Percentiles rank a stretch among this genome's conserved stretches.
Evolutionary conservation across 1,140 invertebrate species (phyloP).

Genomic region (Goniozus legneri): DNA sequence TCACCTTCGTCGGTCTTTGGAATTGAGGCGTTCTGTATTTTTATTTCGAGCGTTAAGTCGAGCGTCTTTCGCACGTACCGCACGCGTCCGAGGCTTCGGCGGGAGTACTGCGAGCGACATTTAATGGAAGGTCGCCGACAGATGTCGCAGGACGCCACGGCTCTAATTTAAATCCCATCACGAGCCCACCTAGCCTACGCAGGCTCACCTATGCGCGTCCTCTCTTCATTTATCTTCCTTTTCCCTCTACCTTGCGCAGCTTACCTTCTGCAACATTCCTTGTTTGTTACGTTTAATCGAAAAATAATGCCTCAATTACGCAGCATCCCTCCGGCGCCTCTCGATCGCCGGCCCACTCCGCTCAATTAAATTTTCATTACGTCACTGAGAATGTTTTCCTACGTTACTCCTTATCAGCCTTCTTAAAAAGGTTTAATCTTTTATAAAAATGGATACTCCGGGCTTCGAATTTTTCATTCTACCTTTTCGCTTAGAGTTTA

Average conservation of each 20-base stretch:
- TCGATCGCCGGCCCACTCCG: conserved; percentile 7
- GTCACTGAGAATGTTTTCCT: too few species aligned
- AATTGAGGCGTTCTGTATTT: too few species aligned
- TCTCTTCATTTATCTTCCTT: not conserved
- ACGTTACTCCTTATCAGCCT: too few species aligned
- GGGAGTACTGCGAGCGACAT: conserved; percentile 45
- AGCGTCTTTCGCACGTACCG: too few species aligned
- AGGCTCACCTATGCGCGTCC: conserved; percentile 3
- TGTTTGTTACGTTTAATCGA: conserved; percentile 36
- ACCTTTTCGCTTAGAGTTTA: too few species aligned
- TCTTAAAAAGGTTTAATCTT: too few species aligned
- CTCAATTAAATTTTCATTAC: conserved; percentile 39
- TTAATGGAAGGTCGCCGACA: conserved; percentile 47
- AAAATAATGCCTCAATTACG: conserved; percentile 45
- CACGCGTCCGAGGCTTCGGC: too few species aligned
- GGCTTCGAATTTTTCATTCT: too few species aligned
- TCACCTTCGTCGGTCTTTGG: conserved; percentile 14
- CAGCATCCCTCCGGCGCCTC: conserved; percentile 7
- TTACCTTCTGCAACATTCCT: conserved; percentile 20
- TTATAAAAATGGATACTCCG: too few species aligned
- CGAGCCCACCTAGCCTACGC: conserved; percentile 21
- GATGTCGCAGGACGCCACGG: conserved; percentile 32
- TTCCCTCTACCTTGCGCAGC: not conserved
- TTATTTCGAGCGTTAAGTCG: too few species aligned
- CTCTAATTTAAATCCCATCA: conserved; percentile 49